Conservation (phyloP, 2,888 invertebrate genomes). For the Spialia ferax region DNA sequence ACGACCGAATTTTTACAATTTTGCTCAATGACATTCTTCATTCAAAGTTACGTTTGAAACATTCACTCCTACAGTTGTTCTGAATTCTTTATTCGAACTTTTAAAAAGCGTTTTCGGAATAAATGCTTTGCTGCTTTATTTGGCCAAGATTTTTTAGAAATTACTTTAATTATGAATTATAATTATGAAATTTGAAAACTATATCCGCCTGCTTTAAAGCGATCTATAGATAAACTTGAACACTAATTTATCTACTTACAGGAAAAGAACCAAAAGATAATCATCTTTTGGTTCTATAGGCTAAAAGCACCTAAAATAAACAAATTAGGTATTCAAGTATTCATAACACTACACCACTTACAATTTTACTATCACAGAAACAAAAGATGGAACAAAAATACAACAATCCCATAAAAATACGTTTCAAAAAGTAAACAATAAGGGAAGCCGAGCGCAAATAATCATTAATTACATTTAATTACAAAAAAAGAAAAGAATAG, state of each 20-base stretch:
- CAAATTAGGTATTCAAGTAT: not conserved
- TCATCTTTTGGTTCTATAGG: no score
- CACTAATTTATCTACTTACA: no score
- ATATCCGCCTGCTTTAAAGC: no score
- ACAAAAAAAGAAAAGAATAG: conserved; percentile 61
- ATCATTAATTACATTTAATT: conserved; percentile 54
- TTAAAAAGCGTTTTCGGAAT: conserved; percentile 21
- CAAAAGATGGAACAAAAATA: conserved; percentile 39
- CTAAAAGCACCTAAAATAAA: no score
- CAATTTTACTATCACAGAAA: conserved; percentile 15
- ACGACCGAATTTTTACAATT: conserved; percentile 37
- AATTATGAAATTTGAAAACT: no score
- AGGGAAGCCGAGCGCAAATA: conserved; percentile 50
- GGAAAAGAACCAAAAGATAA: no score
- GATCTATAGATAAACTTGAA: no score
- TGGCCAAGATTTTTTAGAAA: no score
- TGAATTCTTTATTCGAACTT: conserved; percentile 34
- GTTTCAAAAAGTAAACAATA: conserved; percentile 38
- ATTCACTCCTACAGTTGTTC: conserved; percentile 27
- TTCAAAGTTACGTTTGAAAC: conserved; percentile 37
- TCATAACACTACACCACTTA: not conserved
- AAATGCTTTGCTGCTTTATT: conserved; percentile 22
- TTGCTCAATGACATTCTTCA: conserved; percentile 39
- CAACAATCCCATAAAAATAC: conserved; percentile 43
- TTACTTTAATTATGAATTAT: no score